phyloP scores from a whole-genome alignment of 2,888 invertebrate genomes.

The Cacoxenus indagator region DNA sequence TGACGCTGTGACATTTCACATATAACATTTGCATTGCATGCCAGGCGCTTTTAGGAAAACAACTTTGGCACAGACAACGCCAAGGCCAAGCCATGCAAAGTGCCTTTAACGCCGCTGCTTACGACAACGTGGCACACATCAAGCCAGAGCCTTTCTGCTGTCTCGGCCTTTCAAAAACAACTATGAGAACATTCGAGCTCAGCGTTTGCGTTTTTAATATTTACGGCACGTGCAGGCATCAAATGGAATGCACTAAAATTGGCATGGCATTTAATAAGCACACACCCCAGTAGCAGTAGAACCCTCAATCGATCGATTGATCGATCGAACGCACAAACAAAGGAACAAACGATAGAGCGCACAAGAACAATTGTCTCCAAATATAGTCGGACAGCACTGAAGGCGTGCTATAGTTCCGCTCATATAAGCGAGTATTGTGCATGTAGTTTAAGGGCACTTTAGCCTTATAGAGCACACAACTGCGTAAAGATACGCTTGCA shows the following conservation, averaged over 20 bases:
- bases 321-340: too few relatives aligned
- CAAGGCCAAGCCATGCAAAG: conserved; percentile 14
- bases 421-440: not conserved
- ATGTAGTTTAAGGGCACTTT: not conserved
- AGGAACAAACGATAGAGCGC: too few relatives aligned
- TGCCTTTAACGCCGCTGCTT: not conserved
- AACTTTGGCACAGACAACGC: not conserved
- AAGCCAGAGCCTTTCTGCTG: not conserved
- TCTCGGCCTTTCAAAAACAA: not conserved
- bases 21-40: not conserved
- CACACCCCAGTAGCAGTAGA: not conserved
- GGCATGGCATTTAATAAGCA: conserved; percentile 9
- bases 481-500: conserved; percentile 9
- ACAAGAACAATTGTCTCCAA: not conserved
- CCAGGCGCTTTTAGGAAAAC: not conserved
- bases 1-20: not conserved
- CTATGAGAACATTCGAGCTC: not conserved
- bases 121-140: not conserved
- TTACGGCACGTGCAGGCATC: conserved; percentile 4
- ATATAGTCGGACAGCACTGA: not conserved
- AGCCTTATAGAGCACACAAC: not conserved
- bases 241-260: conserved; percentile 14
- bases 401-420: not conserved
- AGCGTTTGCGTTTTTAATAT: not conserved
- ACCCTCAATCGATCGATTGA: too few relatives aligned